Evolutionary conservation across 2,888 invertebrate genomes (phyloP).

Genomic region (Chymomyza procnemis): DNA sequence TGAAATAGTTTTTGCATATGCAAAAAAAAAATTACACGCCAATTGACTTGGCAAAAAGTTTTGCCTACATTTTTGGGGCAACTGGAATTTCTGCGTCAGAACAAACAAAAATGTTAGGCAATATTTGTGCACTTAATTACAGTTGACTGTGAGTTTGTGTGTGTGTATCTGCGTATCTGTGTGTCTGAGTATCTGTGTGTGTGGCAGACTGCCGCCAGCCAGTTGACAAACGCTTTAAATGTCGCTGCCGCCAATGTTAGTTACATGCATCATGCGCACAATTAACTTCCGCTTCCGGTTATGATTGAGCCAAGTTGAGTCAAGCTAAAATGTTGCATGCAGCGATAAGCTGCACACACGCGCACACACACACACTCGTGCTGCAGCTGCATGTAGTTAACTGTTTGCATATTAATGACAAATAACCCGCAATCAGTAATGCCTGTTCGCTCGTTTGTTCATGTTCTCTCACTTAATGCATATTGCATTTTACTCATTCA

Average conservation of each 20-base stretch:
- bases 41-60: neutral
- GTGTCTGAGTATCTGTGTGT: neutral
- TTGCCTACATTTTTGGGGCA: neutral
- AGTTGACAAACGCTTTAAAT: slow-evolving; percentile 6
- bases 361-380: slow-evolving; percentile 8
- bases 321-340: slow-evolving; percentile 32
- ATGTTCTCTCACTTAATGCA: neutral
- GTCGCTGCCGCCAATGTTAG: neutral
- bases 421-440: slow-evolving; percentile 52
- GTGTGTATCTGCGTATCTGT: neutral
- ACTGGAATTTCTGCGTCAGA: neutral
- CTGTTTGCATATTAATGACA: slow-evolving; percentile 69
- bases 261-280: slow-evolving; percentile 51
- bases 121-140: neutral
- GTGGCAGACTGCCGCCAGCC: slow-evolving; percentile 1
- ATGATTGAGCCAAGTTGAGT: slow-evolving; percentile 51
- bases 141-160: slow-evolving; percentile 6
- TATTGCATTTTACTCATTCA: neutral
- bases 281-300: slow-evolving; percentile 70
- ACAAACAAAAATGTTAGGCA: neutral
- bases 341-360: slow-evolving; percentile 26
- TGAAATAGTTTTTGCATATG: slow-evolving; percentile 13
- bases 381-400: slow-evolving; percentile 33
- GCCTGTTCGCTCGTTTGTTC: neutral
- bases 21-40: neutral